Conservation (phyloP, 2,888 invertebrate genomes). For the Drosophila mulleri region DNA sequence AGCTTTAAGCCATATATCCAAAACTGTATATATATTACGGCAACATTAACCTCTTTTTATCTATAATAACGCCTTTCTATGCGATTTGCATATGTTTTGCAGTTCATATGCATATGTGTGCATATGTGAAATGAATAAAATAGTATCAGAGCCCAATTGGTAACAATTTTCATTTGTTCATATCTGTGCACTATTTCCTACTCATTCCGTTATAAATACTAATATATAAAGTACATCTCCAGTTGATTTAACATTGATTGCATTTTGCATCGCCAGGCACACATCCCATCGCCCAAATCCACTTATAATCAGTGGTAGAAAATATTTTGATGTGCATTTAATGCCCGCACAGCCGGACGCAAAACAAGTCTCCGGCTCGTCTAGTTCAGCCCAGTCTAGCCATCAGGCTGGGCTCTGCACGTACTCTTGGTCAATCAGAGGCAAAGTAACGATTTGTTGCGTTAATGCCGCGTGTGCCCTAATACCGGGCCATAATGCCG, state of each 20-base stretch:
- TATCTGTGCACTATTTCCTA: background rate
- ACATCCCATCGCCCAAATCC: slow-evolving; percentile 7
- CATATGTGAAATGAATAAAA: too few species aligned
- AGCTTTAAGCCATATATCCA: too few species aligned
- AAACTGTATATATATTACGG: too few species aligned
- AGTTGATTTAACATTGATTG: background rate
- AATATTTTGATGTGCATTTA: slow-evolving; percentile 65
- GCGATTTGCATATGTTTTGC: too few species aligned
- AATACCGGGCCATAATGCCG: slow-evolving; percentile 41
- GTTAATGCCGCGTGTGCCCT: slow-evolving; percentile 52
- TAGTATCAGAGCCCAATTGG: too few species aligned
- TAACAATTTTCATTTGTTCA: too few species aligned
- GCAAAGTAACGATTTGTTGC: slow-evolving; percentile 34
- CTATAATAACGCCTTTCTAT: too few species aligned
- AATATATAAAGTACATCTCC: background rate
- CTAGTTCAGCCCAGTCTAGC: slow-evolving; percentile 7
- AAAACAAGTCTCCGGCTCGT: slow-evolving; percentile 7
- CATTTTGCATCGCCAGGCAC: background rate
- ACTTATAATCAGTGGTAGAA: slow-evolving; percentile 34
- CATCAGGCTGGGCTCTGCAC: slow-evolving; percentile 21
- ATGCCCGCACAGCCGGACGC: slow-evolving; percentile 37
- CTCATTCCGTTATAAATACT: background rate
- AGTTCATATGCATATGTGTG: too few species aligned
- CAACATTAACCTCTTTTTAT: too few species aligned
- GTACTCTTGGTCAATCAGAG: slow-evolving; percentile 54